Evolutionary conservation across 2,797 vertebrate genomes (phyloP), one percentile per base, ranked within the genome.

Genomic region (Crenuchus spilurus): DNA sequence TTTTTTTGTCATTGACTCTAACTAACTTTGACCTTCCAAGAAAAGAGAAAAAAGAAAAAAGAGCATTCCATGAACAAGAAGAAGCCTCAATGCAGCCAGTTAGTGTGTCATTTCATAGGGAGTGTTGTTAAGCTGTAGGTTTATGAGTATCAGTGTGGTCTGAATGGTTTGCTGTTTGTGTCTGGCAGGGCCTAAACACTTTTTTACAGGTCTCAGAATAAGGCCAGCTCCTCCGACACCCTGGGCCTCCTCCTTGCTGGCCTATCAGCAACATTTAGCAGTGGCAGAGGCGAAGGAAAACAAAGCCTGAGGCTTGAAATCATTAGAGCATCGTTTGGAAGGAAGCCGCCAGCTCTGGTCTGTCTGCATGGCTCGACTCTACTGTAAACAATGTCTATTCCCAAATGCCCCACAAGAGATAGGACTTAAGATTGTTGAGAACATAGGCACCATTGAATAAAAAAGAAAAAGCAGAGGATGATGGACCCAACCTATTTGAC

Each of bases 261-360:
- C 84, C 51, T 63, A 44, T 52, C 72, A 42, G 88, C 83, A 82
- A 84, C 72, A 86, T 84, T 83, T 83, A 77, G 84, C 72, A 76
- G 26, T 64, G 73, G 75, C 63, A 46, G 78, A 84, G 81, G 89
- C 90, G 88, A 90, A 91, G 84, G 78, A 87, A 92, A 91, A 93
- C 83, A 80, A 82, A 80, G 77, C 80, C 80, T 77, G 82, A 78
- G 84, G 86, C 84, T 88, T 78, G 77, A 77, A 86, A 84, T 84
- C 58, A 81, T 81, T 85, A 84, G 80, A 89, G 88, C 79, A 78
- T 88, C 81, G 76, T 85, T 88, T 88, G 86, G 86, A 90, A 86
- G 67, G 55, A 78, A 78, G 79, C 84, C 70, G 84, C 75, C 80
- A 75, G 66, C 76, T 83, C 61, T 66, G 55, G 58, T 65, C 83